Evolutionary conservation across 2,113 vertebrate genomes (phyloP).

Genomic region (Sinocyclocheilus grahami): DNA sequence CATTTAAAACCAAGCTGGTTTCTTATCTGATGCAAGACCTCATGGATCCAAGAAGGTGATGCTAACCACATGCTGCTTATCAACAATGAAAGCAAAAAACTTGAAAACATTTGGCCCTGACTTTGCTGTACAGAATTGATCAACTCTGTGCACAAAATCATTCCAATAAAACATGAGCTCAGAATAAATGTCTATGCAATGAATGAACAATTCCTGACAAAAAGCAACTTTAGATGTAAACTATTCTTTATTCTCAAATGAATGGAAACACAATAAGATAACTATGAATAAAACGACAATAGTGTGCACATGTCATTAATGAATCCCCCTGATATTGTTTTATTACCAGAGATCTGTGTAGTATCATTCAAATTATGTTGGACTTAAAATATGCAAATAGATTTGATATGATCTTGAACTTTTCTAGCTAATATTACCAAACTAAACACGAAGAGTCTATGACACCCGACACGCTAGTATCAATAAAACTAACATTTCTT

Average conservation of each 20-base stretch:
- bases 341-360: too few species aligned
- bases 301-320: too few species aligned
- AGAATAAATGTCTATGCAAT: neutral
- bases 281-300: too few species aligned
- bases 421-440: neutral
- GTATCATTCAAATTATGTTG: neutral
- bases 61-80: neutral
- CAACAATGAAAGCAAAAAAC: neutral
- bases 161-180: neutral
- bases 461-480: neutral
- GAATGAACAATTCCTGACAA: neutral
- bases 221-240: neutral
- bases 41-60: neutral
- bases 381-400: neutral
- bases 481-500: neutral
- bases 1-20: neutral
- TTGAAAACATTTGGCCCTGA: slow-evolving; percentile 5
- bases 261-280: too few species aligned
- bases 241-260: too few species aligned
- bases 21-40: slow-evolving; percentile 3
- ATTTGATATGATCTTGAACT: neutral
- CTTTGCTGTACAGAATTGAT: neutral
- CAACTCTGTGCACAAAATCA: too few species aligned
- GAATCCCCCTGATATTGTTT: too few species aligned
- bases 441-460: neutral